Evolutionary conservation across 2,113 vertebrate species (phyloP).

Genomic region (Tetraodon nigroviridis): DNA sequence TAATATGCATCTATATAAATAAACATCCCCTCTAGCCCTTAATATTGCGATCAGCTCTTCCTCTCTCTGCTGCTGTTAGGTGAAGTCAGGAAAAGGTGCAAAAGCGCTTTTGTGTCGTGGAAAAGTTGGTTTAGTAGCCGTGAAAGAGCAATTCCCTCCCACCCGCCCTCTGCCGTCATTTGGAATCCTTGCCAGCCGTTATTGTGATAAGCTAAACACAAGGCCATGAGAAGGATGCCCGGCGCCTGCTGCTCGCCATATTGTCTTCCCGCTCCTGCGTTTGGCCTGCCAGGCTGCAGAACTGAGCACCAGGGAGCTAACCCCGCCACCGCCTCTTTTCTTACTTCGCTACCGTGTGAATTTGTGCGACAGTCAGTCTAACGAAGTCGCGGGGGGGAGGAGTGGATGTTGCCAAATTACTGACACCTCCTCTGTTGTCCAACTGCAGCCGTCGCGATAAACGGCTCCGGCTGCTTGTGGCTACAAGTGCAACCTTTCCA

Average conservation of each 20-base stretch:
- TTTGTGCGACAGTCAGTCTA: constrained; percentile 28
- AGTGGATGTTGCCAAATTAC: constrained; percentile 47
- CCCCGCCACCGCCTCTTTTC: constrained; percentile 29
- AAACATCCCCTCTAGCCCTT: background rate
- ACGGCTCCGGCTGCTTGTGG: constrained; percentile 41
- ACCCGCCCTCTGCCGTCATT: constrained; percentile 41
- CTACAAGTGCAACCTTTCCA: constrained; percentile 51
- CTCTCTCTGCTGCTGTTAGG: no score
- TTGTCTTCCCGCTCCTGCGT: constrained; percentile 44
- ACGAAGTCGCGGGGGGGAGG: constrained; percentile 14
- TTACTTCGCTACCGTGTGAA: constrained; percentile 17
- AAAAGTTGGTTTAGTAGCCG: constrained; percentile 41
- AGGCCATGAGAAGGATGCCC: constrained; percentile 47
- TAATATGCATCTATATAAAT: background rate
- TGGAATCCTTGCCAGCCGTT: constrained; percentile 55
- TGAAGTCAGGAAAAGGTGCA: background rate
- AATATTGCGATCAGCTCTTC: no score
- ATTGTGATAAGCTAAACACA: constrained; percentile 57
- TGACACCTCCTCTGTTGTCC: constrained; percentile 36
- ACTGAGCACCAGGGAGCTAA: constrained; percentile 50
- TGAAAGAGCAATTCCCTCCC: constrained; percentile 39
- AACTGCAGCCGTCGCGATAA: constrained; percentile 31
- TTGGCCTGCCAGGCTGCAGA: constrained; percentile 44
- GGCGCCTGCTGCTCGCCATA: constrained; percentile 45
- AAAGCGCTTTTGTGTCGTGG: constrained; percentile 34